Evolutionary conservation across 2,888 invertebrate genomes (phyloP), one percentile per base, ranked within the genome.

Genomic region (Perizoma affinitatum): DNA sequence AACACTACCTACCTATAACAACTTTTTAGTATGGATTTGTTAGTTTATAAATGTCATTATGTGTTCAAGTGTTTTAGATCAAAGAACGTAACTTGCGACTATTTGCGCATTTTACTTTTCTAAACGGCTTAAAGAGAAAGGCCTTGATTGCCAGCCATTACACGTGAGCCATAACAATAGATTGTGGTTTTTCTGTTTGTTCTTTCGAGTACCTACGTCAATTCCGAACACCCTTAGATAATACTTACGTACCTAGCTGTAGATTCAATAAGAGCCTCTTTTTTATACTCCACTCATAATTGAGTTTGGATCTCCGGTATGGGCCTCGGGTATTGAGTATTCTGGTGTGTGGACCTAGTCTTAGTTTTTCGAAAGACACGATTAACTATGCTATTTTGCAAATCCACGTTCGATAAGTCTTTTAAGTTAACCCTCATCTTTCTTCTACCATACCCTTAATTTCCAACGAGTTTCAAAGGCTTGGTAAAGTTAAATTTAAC

Each of bases 41-140:
- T 7, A 44, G 44, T 44, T 10, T n/a, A 11, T 7, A 22, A 44
- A 10, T 7, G 41, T 8, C 46, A 41, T 42, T 61, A 50, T 49
- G 46, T 46, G 47, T 60, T 49, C 42, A 53, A 56, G 38, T 38
- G 59, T 54, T 54, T 54, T 57, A 6, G 40, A 45, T 53, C 38
- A 58, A 34, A 55, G 41, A 61, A 55, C 56, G 51, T 59, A 59
- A 56, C 54, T 42, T 58, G 42, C n/a, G 22, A n/a, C 46, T 52
- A 43, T 52, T 48, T 45, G 54, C 54, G 44, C 49, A 44, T 54
- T 54, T 58, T 59, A 54, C 54, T 59, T 59, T 54, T 49, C 59
- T 53, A 59, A 59, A 54, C 42, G 42, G 46, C 54, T 34, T 22
- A 6, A 41, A 60, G 59, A 51, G 54, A 60, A 60, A 60, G 59